These are phyloP conservation scores for Gymnocypris eckloni DNA, from an alignment of 2,797 vertebrate species.

Conservation along the genomic window DNA sequence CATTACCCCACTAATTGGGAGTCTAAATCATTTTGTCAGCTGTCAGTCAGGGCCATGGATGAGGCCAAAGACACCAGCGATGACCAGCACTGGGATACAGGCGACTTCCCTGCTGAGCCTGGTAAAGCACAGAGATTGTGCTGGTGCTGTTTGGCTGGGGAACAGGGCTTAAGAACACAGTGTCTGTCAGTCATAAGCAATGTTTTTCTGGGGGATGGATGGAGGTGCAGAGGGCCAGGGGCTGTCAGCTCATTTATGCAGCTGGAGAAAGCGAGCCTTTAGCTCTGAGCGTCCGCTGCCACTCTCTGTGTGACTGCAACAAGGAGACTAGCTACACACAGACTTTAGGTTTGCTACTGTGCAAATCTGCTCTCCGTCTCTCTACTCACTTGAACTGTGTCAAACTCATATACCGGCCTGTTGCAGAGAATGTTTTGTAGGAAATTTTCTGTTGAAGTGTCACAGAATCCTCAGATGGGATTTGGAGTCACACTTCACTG, in stretches of 20 bases:
- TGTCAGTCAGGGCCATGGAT: slow-evolving; percentile 62
- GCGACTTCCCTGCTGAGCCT: slow-evolving; percentile 61
- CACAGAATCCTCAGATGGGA: slow-evolving; percentile 6
- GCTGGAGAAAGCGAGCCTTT: slow-evolving; percentile 47
- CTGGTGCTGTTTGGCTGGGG: slow-evolving; percentile 59
- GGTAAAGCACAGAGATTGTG: slow-evolving; percentile 73
- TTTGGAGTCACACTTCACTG: slow-evolving; percentile 23
- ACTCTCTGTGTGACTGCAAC: slow-evolving; percentile 38
- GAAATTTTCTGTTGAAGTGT: slow-evolving; percentile 1
- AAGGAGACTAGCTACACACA: slow-evolving; percentile 1
- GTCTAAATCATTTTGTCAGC: slow-evolving; percentile 83
- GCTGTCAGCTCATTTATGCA: slow-evolving; percentile 67
- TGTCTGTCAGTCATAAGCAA: slow-evolving; percentile 69
- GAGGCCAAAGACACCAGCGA: slow-evolving; percentile 67
- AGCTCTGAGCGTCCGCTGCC: slow-evolving; percentile 34
- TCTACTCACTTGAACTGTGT: background rate
- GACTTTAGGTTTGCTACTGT: slow-evolving; percentile 3
- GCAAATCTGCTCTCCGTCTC: background rate
- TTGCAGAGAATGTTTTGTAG: slow-evolving; percentile 1
- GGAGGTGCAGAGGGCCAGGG: slow-evolving; percentile 53
- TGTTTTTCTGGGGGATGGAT: slow-evolving; percentile 61
- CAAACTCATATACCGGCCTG: background rate
- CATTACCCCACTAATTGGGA: slow-evolving; percentile 81
- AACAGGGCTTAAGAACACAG: slow-evolving; percentile 66
- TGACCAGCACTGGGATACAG: slow-evolving; percentile 66